phyloP scores from a whole-genome alignment of 2,888 invertebrate species.

The Rhamphomyia laevipes region DNA sequence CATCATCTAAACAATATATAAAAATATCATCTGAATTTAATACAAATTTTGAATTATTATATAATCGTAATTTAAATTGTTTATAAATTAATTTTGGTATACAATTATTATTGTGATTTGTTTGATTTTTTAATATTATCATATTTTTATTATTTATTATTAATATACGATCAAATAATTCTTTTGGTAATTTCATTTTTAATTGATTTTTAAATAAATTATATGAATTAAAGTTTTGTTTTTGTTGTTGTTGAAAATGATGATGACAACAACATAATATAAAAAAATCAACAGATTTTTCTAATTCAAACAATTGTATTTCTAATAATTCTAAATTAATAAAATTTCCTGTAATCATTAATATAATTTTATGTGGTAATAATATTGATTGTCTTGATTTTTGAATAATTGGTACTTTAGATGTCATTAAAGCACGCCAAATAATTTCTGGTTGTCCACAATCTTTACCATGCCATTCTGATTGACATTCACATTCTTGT shows the following conservation, averaged over 20 bases:
- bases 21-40: slow-evolving; percentile 43
- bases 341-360: slow-evolving; percentile 42
- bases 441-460: slow-evolving; percentile 56
- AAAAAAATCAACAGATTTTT: slow-evolving; percentile 51
- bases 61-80: slow-evolving; percentile 21
- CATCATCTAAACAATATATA: slow-evolving; percentile 45
- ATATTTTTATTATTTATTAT: neutral
- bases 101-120: slow-evolving; percentile 14
- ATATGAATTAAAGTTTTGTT: slow-evolving; percentile 19
- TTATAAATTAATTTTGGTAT: slow-evolving; percentile 22
- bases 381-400: neutral
- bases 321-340: slow-evolving; percentile 45
- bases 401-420: slow-evolving; percentile 28
- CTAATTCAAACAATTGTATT: slow-evolving; percentile 48
- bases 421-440: slow-evolving; percentile 50
- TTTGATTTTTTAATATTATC: neutral
- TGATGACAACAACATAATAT: slow-evolving; percentile 37
- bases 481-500: slow-evolving; percentile 42
- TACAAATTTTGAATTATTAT: neutral
- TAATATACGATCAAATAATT: neutral
- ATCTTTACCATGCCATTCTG: slow-evolving; percentile 53
- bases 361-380: slow-evolving; percentile 38
- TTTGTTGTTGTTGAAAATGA: slow-evolving; percentile 28
- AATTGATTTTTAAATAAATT: neutral
- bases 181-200: neutral